Base-by-base conservation (phyloP, 1,140 invertebrate species). In the Drosophila dunni region DNA sequence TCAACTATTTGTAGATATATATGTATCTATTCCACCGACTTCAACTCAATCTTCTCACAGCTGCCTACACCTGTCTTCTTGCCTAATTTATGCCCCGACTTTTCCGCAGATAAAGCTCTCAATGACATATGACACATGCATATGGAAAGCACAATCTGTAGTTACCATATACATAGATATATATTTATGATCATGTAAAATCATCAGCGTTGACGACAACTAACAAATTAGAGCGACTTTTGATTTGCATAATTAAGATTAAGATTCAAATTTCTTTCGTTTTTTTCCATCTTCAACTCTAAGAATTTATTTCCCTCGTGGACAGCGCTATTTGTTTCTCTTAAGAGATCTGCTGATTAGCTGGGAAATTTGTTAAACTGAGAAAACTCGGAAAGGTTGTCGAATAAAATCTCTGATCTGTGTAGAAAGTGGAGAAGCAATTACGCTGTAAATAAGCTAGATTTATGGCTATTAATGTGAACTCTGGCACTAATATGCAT, bases 151-250 rank as follows among this genome's bases (percentile, higher is more conserved):
- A 34, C 42, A 40, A 38, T 45, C 54, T 45, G 34, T 50, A 78
- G 58, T 65, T 78, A 29, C 24, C 3, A 2, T 29, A 20, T 20
- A 20, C 17, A 20, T 2, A 20, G 17, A 29, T 29, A 29, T 29
- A 46, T 61, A 57, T 73, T 74, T 74, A 74, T 73, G 80, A 67
- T 78, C 80, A 68, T 83, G 78, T 80, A 57, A 75, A 71, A 65
- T 72, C 80, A 83, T 83, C 38, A 50, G 51, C 69, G 40, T 42
- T 64, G 81, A 79, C 66, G 81, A 84, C 81, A 84, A 67, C 81
- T 63, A 83, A 83, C 81, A 83, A 83, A 83, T 83, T 83, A 85
- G 81, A 80, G 71, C 78, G 77, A 77, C 81, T 84, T 75, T 83
- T 65, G 83, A 83, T 83, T 83, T 83, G 81, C 81, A 83, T 83